Conservation (phyloP, 2,888 invertebrate genomes). For the Capitulum mitella region DNA sequence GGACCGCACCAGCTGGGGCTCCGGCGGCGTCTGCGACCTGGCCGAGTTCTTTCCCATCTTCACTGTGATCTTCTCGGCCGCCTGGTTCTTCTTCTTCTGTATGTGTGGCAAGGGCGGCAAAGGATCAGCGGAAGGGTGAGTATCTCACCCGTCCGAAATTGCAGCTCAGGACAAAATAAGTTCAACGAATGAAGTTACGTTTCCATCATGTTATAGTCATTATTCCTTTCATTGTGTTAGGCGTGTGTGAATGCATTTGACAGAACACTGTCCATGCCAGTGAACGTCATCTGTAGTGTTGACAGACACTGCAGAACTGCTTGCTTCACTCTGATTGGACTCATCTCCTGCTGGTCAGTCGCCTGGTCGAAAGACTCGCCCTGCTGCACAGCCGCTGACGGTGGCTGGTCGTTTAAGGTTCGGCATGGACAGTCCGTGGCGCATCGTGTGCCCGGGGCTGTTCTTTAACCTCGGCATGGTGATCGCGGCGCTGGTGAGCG, state of each 20-base stretch:
- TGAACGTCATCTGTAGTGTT: no score
- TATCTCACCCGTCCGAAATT: neutral
- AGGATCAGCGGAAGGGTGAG: conserved; percentile 20
- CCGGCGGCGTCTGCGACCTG: neutral
- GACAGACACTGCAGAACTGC: no score
- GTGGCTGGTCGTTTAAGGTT: neutral
- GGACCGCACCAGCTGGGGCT: conserved; percentile 3
- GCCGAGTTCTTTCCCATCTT: conserved; percentile 15
- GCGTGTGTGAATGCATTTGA: neutral
- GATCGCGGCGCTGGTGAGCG: neutral
- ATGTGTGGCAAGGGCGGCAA: conserved; percentile 24
- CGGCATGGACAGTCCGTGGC: conserved; percentile 21
- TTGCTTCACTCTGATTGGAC: no score
- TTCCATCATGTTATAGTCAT: neutral
- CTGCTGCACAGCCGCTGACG: no score
- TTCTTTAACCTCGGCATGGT: neutral
- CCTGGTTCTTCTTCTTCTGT: conserved; percentile 20
- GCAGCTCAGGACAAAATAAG: neutral
- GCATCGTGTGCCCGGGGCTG: conserved; percentile 13
- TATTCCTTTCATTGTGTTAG: neutral
- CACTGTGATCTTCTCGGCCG: neutral
- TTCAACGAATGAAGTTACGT: no score
- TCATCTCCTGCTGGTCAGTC: no score
- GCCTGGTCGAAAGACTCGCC: no score
- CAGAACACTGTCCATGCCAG: no score